Conservation (phyloP, 2,797 vertebrate genomes). For the Arnoldichthys spilopterus region DNA sequence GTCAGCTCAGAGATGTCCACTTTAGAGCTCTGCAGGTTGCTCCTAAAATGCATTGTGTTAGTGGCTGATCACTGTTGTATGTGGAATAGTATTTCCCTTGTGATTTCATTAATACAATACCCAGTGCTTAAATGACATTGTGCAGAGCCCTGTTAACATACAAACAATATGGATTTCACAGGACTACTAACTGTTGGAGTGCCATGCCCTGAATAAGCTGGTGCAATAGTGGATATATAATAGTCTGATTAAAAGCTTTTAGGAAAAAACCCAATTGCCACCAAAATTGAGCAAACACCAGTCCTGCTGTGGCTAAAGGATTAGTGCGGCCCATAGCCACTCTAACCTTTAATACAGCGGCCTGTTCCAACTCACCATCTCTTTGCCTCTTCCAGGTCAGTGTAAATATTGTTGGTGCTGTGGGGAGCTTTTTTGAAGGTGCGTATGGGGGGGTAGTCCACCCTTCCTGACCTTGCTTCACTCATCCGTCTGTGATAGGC, state of each 20-base stretch:
- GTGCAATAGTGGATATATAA: background rate
- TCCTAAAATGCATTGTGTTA: conserved; percentile 71
- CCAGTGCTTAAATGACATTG: background rate
- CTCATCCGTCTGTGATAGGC: conserved; percentile 78
- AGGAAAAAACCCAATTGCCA: background rate
- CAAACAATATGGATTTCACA: background rate
- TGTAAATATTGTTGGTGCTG: conserved; percentile 85
- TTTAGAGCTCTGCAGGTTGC: conserved; percentile 71
- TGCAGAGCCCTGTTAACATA: background rate
- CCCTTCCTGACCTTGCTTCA: conserved; percentile 76
- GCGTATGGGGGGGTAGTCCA: conserved; percentile 82
- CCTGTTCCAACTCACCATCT: conserved; percentile 74
- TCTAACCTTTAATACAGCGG: background rate
- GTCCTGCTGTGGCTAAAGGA: background rate
- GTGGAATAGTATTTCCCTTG: background rate
- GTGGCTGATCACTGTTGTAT: background rate
- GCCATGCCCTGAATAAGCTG: background rate
- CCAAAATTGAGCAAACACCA: conserved; percentile 1
- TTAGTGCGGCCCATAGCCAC: background rate
- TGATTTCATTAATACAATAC: conserved; percentile 1
- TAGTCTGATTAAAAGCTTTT: background rate
- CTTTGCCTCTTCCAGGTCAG: conserved; percentile 79
- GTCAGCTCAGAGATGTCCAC: conserved; percentile 86
- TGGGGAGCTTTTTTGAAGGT: conserved; percentile 81
- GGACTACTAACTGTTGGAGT: background rate